Percentiles rank a stretch among this genome's conserved stretches.
These are phyloP conservation scores for Pelobates cultripes DNA, from an alignment of 2,797 vertebrate species.

Conservation along the genomic window DNA sequence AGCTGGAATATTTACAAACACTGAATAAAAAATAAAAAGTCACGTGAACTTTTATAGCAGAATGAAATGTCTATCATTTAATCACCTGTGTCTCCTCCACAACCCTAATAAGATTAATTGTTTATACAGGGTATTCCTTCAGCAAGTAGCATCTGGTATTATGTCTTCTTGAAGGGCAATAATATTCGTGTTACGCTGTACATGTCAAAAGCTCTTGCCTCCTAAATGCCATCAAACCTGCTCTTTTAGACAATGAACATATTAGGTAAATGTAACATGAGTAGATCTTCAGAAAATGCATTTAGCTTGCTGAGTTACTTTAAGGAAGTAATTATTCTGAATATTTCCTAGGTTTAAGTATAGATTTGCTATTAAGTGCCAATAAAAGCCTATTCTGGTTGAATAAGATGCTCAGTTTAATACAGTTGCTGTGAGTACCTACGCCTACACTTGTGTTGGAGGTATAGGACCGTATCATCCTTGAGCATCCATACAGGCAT, in stretches of 20 bases:
- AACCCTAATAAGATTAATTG: background rate
- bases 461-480: too few species aligned
- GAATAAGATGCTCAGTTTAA: background rate
- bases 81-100: background rate
- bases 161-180: background rate
- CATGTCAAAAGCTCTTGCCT: background rate
- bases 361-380: slow-evolving; percentile 10
- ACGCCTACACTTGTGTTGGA: too few species aligned
- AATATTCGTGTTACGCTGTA: background rate
- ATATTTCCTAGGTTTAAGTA: background rate
- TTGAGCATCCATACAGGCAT: too few species aligned
- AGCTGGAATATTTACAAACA: too few species aligned
- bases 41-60: background rate
- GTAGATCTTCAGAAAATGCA: slow-evolving; percentile 1
- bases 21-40: too few species aligned
- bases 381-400: slow-evolving; percentile 5
- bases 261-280: slow-evolving; percentile 5
- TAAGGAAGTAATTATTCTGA: background rate
- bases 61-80: background rate
- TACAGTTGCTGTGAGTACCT: background rate
- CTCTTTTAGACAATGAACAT: slow-evolving; percentile 13
- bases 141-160: background rate
- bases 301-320: background rate
- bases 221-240: background rate
- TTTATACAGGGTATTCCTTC: background rate